A percentile compares a stretch with the other conserved stretches of the same genome.
Evolutionary conservation across 2,797 vertebrate species (phyloP).

Genomic region (Gadopsis marmoratus): DNA sequence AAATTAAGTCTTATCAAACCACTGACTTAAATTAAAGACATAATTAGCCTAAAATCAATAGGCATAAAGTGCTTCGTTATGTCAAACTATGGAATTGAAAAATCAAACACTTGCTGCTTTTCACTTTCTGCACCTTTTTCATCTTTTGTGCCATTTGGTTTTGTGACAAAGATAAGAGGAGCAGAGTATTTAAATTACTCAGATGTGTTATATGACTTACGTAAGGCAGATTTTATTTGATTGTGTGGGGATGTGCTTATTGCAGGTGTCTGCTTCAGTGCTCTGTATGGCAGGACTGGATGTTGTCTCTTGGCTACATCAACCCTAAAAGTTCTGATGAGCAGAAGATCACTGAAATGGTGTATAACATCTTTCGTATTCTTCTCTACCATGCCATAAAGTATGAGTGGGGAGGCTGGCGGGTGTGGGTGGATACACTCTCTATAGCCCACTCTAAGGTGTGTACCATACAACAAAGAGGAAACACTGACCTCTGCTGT

Average conservation of each 20-base stretch:
- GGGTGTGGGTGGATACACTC: slow-evolving; percentile 98
- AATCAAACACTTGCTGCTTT: slow-evolving; percentile 19
- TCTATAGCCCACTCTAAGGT: slow-evolving; percentile 99
- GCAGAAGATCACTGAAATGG: slow-evolving; percentile 98
- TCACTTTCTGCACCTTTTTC: slow-evolving; percentile 1
- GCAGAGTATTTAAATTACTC: background rate
- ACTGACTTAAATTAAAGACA: slow-evolving; percentile 37
- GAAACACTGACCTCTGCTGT: slow-evolving; percentile 72
- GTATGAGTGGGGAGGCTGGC: slow-evolving; percentile 99
- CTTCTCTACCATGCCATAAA: slow-evolving; percentile 98
- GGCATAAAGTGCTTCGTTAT: slow-evolving; percentile 18
- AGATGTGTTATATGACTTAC: background rate
- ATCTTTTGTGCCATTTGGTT: slow-evolving; percentile 17
- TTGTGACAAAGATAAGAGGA: background rate
- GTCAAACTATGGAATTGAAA: slow-evolving; percentile 23
- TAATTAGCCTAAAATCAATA: slow-evolving; percentile 35
- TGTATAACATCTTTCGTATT: slow-evolving; percentile 98
- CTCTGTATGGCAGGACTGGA: slow-evolving; percentile 99
- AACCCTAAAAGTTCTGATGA: slow-evolving; percentile 96
- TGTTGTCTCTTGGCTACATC: slow-evolving; percentile 98
- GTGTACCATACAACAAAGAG: slow-evolving; percentile 80
- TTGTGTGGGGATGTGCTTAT: background rate
- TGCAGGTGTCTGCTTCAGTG: slow-evolving; percentile 96
- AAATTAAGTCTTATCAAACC: slow-evolving; percentile 39
- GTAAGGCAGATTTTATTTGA: background rate